Conservation (phyloP, 2,888 invertebrate genomes). For the Chironomus tentans region DNA sequence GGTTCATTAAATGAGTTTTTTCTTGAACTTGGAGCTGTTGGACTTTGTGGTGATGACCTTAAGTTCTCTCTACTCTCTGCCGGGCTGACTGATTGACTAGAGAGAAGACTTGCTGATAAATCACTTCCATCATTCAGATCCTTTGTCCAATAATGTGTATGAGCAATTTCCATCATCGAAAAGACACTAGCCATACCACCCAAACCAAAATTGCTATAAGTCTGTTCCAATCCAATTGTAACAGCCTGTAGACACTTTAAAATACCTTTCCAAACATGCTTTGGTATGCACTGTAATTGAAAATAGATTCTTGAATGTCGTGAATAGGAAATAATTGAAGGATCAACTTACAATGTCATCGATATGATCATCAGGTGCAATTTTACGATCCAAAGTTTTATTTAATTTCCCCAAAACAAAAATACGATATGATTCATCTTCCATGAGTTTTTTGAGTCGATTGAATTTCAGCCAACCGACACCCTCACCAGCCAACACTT, state of each 20-base stretch:
- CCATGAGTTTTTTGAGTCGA: constrained; percentile 90
- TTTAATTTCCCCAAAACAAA: constrained; percentile 92
- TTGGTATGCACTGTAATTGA: constrained; percentile 65
- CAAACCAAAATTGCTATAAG: constrained; percentile 84
- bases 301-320: not conserved
- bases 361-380: constrained; percentile 91
- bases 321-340: not conserved
- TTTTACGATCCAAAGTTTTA: constrained; percentile 82
- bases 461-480: constrained; percentile 95
- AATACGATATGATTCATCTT: constrained; percentile 96
- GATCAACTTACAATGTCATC: constrained; percentile 82
- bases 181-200: constrained; percentile 98
- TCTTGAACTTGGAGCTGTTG: constrained; percentile 43
- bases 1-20: constrained; percentile 39
- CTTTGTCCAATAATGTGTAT: constrained; percentile 96
- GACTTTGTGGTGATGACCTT: constrained; percentile 51
- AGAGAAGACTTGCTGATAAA: constrained; percentile 38
- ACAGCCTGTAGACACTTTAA: constrained; percentile 83
- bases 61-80: constrained; percentile 60
- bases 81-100: constrained; percentile 52
- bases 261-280: constrained; percentile 94
- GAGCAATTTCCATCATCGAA: constrained; percentile 94
- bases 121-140: constrained; percentile 57
- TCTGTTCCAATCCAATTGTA: constrained; percentile 81
- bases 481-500: constrained; percentile 41